Percentiles rank a stretch among this genome's conserved stretches.
Conservation (phyloP, 2,888 invertebrate genomes). For the Dromius quadrimaculatus region DNA sequence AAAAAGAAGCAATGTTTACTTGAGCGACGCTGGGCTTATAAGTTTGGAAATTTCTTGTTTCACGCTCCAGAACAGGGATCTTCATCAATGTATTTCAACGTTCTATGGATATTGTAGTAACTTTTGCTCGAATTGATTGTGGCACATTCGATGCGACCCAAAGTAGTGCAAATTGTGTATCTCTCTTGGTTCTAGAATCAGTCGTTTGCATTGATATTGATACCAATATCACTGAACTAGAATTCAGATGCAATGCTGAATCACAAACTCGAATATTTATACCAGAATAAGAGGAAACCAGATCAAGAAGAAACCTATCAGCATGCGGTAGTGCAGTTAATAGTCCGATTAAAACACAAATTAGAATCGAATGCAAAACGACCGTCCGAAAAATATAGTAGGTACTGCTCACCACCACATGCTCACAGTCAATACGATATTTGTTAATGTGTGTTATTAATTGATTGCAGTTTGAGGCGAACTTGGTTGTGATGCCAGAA, state of each 20-base stretch:
- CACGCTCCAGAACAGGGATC: constrained; percentile 35
- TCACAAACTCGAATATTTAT: too few relatives aligned
- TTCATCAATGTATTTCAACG: constrained; percentile 40
- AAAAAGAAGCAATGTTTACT: constrained; percentile 42
- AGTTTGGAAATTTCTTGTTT: constrained; percentile 35
- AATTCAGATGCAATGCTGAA: too few relatives aligned
- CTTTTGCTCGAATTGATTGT: too few relatives aligned
- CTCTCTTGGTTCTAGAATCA: too few relatives aligned
- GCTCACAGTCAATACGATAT: not conserved
- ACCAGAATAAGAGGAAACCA: too few relatives aligned
- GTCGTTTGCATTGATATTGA: not conserved
- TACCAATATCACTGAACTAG: too few relatives aligned
- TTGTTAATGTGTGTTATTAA: not conserved
- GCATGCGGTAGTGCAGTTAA: constrained; percentile 18
- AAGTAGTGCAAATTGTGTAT: too few relatives aligned
- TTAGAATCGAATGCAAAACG: constrained; percentile 33
- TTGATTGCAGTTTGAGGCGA: constrained; percentile 28
- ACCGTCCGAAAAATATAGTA: constrained; percentile 20
- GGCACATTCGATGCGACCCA: too few relatives aligned
- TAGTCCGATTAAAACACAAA: constrained; percentile 41
- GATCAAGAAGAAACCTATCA: too few relatives aligned
- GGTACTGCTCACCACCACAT: constrained; percentile 8
- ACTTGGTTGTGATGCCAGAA: constrained; percentile 23
- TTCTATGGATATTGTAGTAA: not conserved
- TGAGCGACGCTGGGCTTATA: constrained; percentile 16